Evolutionary conservation across 2,797 vertebrate genomes (phyloP).

Genomic region (Rhinophrynus dorsalis): DNA sequence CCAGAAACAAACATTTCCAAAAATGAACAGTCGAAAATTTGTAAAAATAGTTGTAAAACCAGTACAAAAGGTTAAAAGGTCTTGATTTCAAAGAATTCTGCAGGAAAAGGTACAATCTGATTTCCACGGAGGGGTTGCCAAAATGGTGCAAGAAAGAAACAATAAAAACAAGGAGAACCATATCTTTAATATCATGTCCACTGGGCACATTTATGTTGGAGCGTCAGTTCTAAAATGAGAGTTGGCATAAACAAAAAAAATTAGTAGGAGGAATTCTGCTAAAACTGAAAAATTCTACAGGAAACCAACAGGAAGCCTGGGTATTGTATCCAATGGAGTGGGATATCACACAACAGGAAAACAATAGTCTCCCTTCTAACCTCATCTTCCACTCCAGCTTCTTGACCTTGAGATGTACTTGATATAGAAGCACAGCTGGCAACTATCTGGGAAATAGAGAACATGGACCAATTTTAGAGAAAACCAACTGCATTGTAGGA

Average conservation of each 20-base stretch:
- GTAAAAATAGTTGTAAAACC: neutral
- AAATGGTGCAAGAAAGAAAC: conserved; percentile 10
- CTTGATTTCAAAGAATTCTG: conserved; percentile 7
- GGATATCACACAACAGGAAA: conserved; percentile 36
- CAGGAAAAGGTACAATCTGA: conserved; percentile 12
- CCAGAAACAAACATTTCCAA: conserved; percentile 19
- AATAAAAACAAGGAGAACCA: neutral
- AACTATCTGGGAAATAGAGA: no score
- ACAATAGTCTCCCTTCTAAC: conserved; percentile 6
- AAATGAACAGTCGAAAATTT: conserved; percentile 4
- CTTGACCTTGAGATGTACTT: conserved; percentile 24
- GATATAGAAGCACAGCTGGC: no score
- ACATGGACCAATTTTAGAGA: no score
- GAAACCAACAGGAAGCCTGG: conserved; percentile 37
- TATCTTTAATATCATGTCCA: neutral
- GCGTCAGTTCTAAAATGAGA: conserved; percentile 21
- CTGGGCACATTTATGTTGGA: neutral
- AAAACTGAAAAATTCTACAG: conserved; percentile 12
- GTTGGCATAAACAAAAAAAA: conserved; percentile 28
- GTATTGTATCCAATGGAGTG: conserved; percentile 7
- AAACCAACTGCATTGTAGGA: no score
- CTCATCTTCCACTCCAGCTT: neutral
- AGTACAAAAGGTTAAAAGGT: conserved; percentile 32
- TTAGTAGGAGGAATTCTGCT: conserved; percentile 7
- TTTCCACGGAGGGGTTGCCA: conserved; percentile 9